Percentiles rank a stretch among this genome's conserved stretches.
Conservation (phyloP, 2,797 vertebrate species). For the Acanthornis magna region DNA sequence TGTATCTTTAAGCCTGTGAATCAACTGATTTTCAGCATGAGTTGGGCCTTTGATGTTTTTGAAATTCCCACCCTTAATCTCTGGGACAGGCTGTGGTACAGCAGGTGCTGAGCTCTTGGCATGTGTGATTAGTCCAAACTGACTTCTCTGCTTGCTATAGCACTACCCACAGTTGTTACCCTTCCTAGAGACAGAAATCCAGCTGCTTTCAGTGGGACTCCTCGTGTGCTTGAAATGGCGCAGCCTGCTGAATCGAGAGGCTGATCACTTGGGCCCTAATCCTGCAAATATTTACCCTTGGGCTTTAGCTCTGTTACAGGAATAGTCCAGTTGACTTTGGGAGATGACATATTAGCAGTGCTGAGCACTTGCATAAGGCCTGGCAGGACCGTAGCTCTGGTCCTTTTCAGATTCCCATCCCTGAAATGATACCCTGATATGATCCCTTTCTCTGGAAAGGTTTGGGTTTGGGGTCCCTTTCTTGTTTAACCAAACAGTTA, state of each 20-base stretch:
- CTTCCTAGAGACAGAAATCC: not conserved
- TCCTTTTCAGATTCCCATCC: not conserved
- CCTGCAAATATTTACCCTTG: not conserved
- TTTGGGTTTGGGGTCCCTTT: not conserved
- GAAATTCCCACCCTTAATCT: not conserved
- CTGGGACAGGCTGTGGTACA: not conserved
- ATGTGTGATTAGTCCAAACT: not conserved
- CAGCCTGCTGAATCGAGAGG: not conserved
- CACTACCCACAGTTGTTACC: not conserved
- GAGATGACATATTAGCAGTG: not conserved
- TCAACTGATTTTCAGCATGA: not conserved
- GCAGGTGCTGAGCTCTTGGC: not conserved
- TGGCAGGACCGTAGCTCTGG: not conserved
- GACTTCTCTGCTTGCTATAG: not conserved
- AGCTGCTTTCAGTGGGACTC: not conserved
- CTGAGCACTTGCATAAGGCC: not conserved
- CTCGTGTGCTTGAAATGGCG: not conserved
- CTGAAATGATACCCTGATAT: not conserved
- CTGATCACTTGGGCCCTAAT: not conserved
- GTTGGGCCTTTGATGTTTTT: slow-evolving; percentile 9
- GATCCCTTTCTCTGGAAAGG: not conserved
- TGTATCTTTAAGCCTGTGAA: not conserved
- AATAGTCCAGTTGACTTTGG: not conserved
- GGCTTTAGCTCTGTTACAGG: not conserved
- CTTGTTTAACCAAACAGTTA: not conserved